These are phyloP conservation scores for Nycticryphes semicollaris DNA, from an alignment of 2,113 vertebrate species.

Conservation along the genomic window DNA sequence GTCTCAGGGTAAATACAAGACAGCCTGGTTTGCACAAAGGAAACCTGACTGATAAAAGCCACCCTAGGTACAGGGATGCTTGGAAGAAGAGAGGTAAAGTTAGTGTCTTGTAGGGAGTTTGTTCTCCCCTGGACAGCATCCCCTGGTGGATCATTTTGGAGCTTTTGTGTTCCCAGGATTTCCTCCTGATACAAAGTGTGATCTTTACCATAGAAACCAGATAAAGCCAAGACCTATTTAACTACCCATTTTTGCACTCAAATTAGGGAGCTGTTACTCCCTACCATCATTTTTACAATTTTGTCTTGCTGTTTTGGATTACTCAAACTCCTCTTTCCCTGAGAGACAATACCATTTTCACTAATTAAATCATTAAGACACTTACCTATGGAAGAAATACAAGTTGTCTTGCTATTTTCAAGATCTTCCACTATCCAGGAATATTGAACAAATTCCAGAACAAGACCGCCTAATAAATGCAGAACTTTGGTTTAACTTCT, in stretches of 20 bases:
- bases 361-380: neutral
- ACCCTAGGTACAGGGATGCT: neutral
- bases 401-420: neutral
- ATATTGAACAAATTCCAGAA: neutral
- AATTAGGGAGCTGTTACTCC: neutral
- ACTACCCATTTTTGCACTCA: neutral
- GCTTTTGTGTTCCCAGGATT: neutral
- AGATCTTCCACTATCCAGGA: neutral
- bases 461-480: neutral
- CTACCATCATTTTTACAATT: neutral
- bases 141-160: neutral
- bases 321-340: neutral
- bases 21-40: too few relatives aligned
- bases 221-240: neutral
- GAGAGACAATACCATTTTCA: neutral
- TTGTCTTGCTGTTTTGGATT: neutral
- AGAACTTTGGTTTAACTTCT: neutral
- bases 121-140: neutral
- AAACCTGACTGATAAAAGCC: neutral
- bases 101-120: neutral
- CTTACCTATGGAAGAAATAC: neutral
- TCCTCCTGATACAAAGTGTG: neutral
- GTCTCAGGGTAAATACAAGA: neutral
- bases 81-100: neutral
- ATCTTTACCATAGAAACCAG: neutral